Conservation (phyloP, 2,797 vertebrate genomes). For the Myotis findleyi region DNA sequence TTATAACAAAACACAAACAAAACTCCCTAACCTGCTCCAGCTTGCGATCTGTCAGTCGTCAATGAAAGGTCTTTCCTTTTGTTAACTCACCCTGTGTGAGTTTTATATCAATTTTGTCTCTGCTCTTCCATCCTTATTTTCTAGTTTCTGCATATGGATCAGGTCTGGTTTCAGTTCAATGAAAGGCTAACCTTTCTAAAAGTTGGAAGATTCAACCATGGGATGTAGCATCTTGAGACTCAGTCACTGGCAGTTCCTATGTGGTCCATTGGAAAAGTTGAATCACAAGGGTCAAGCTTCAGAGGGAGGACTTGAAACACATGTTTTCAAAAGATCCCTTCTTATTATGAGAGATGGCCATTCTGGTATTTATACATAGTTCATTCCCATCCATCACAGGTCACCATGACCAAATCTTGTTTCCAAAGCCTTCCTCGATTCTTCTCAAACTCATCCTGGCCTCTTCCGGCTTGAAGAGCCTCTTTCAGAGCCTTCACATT, state of each 20-base stretch:
- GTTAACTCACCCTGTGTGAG: neutral
- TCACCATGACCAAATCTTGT: neutral
- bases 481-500: neutral
- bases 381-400: neutral
- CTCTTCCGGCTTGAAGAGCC: neutral
- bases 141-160: neutral
- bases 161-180: neutral
- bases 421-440: neutral
- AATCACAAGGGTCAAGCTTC: neutral
- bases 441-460: slow-evolving; percentile 42
- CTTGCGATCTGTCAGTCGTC: neutral
- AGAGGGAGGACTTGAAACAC: neutral
- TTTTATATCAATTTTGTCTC: neutral
- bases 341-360: neutral
- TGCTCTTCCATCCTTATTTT: neutral
- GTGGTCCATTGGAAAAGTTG: neutral
- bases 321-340: neutral
- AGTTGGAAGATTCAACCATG: neutral
- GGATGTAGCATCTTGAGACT: neutral
- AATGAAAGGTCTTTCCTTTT: neutral
- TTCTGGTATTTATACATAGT: neutral
- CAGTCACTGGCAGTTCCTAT: neutral
- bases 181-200: neutral
- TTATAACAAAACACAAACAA: neutral
- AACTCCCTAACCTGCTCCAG: neutral